Evolutionary conservation across 2,113 vertebrate genomes (phyloP), one percentile per base, ranked within the genome.

Genomic region (Copsychus sechellarum): DNA sequence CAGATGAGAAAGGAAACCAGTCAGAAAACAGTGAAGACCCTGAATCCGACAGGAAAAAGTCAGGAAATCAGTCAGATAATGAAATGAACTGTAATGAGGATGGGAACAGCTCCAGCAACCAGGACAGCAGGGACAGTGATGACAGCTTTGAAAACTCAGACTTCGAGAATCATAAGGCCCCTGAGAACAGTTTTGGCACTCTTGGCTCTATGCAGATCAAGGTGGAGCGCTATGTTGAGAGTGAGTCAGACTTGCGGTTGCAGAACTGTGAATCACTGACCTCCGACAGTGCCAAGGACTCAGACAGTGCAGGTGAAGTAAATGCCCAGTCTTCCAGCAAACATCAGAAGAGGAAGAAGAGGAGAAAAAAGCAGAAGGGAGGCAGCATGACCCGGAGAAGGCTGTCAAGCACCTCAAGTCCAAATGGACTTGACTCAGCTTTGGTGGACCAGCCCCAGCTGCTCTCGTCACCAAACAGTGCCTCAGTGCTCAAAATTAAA

Each of bases 401-500:
- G 94, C 98, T 99, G 54, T 99, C 99, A 93, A 98, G 98, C 81
- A 97, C 98, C 17, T 98, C 98, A 36, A 99, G 99, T 95, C 99
- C 99, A 1, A 97, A 97, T 15, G 97, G 98, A 87, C 97, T 99
- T 96, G 99, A 99, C 48, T 86, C 98, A 24, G 90, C 98, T 57
- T 97, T 99, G 88, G 98, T 97, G 60, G 98, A 99, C 96, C 98
- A 98, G 95, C 98, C 98, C 45, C 98, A 98, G 95, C 98, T 99
- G 92, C 98, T 99, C 92, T 96, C 98, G 47, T 99, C 99, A 36
- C 99, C 99, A 22, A 97, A 98, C 97, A 98, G 98, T 95, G 97
- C 99, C 95, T 99, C 99, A 24, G 99, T 99, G 96, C 98, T 99
- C 92, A 99, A 99, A 97, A 99, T 99, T 98, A 99, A 99, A 98